phyloP scores from a whole-genome alignment of 1,140 invertebrate genomes.

The Drosophila erecta region DNA sequence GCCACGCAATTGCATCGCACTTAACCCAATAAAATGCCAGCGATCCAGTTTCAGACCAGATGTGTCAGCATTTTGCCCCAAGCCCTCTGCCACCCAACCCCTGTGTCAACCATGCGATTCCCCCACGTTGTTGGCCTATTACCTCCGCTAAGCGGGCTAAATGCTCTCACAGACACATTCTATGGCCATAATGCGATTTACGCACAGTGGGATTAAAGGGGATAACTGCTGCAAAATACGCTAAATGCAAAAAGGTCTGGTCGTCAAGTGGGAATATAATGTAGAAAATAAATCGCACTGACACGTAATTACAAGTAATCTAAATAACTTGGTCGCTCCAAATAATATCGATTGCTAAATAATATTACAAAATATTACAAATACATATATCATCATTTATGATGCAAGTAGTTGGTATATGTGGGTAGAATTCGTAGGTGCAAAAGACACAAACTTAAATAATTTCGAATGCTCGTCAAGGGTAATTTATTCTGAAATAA shows the following conservation, averaged over 20 bases:
- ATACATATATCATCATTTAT: no score
- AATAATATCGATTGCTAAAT: no score
- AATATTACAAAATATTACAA: no score
- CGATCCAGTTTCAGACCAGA: constrained; percentile 33
- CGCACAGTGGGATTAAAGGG: constrained; percentile 24
- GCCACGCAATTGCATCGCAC: constrained; percentile 36
- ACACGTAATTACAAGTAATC: no score
- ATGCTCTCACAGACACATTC: constrained; percentile 50
- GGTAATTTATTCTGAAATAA: no score
- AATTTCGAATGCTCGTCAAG: constrained; percentile 21
- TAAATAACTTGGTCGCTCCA: no score
- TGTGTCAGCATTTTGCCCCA: constrained; percentile 56
- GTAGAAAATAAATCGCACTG: no score
- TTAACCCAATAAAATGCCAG: constrained; percentile 70
- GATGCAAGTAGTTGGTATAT: constrained; percentile 30
- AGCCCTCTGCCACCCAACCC: neutral
- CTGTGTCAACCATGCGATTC: neutral
- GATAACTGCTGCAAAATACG: neutral
- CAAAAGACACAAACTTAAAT: constrained; percentile 50
- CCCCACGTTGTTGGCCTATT: constrained; percentile 21
- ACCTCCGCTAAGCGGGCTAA: constrained; percentile 34
- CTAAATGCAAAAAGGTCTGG: neutral
- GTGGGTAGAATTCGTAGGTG: constrained; percentile 68
- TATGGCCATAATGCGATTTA: constrained; percentile 52
- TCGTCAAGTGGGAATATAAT: neutral